Evolutionary conservation across 2,797 vertebrate species (phyloP).

Genomic region (Lithobates pipiens): DNA sequence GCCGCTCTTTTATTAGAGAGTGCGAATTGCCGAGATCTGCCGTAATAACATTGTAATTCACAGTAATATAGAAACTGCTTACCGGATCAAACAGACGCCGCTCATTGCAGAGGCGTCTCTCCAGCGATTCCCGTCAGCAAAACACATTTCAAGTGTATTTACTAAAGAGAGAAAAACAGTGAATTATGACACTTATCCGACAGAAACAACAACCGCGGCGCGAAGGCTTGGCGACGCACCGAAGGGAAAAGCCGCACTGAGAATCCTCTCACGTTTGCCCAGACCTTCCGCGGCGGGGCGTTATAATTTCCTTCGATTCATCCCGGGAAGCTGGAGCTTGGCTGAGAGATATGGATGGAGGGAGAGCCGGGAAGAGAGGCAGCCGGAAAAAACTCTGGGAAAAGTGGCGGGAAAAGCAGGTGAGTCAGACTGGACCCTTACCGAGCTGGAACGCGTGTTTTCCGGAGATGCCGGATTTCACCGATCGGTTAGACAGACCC

Average conservation of each 20-base stretch:
- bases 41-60: constrained; percentile 30
- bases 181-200: background rate
- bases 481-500: no score
- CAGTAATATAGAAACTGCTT: background rate
- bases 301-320: background rate
- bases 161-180: constrained; percentile 9
- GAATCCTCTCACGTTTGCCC: background rate
- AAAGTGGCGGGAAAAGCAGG: no score
- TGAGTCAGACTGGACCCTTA: no score
- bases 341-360: background rate
- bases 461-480: no score
- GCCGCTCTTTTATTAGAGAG: constrained; percentile 17
- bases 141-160: constrained; percentile 17
- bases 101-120: background rate
- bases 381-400: background rate
- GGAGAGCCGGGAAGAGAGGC: background rate
- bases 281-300: background rate
- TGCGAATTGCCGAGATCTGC: background rate
- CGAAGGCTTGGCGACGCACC: background rate
- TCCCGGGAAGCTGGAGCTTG: background rate
- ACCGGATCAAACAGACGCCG: background rate
- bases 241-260: background rate
- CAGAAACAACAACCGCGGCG: background rate
- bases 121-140: background rate
- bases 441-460: no score